Evolutionary conservation across 2,888 invertebrate species (phyloP).

Genomic region (Perithous albicinctus): DNA sequence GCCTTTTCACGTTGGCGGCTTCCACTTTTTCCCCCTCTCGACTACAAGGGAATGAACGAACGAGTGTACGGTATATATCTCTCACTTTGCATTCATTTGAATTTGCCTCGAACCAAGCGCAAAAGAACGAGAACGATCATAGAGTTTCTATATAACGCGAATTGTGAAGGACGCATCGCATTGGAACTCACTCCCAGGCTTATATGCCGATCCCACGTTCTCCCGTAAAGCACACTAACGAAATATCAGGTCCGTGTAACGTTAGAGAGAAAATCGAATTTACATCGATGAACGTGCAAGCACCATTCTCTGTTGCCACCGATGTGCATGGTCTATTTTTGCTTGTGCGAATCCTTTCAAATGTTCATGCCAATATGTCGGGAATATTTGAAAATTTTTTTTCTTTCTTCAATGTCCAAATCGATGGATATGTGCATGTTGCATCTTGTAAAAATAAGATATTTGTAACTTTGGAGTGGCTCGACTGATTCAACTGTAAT

Average conservation of each 20-base stretch:
- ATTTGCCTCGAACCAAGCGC: constrained; percentile 31
- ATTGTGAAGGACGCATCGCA: constrained; percentile 11
- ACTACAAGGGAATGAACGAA: not conserved
- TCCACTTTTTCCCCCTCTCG: constrained; percentile 1
- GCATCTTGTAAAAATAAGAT: no score
- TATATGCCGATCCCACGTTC: not conserved
- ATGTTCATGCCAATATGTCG: no score
- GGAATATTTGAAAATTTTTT: no score
- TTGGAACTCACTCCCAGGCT: constrained; percentile 1
- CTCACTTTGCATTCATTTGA: constrained; percentile 61
- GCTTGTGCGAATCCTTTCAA: no score
- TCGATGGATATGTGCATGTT: no score
- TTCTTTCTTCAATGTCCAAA: no score
- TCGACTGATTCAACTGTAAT: no score
- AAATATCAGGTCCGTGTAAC: not conserved
- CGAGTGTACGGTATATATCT: constrained; percentile 30
- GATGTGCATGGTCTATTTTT: not conserved
- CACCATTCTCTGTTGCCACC: not conserved
- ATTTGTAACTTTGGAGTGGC: no score
- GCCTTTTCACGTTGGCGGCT: constrained; percentile 9
- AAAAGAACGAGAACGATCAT: not conserved
- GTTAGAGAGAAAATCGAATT: constrained; percentile 34
- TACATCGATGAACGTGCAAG: constrained; percentile 19
- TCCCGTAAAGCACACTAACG: constrained; percentile 3
- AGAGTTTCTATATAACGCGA: not conserved